Evolutionary conservation across 2,888 invertebrate species (phyloP).

Genomic region (Oscheius sp.): DNA sequence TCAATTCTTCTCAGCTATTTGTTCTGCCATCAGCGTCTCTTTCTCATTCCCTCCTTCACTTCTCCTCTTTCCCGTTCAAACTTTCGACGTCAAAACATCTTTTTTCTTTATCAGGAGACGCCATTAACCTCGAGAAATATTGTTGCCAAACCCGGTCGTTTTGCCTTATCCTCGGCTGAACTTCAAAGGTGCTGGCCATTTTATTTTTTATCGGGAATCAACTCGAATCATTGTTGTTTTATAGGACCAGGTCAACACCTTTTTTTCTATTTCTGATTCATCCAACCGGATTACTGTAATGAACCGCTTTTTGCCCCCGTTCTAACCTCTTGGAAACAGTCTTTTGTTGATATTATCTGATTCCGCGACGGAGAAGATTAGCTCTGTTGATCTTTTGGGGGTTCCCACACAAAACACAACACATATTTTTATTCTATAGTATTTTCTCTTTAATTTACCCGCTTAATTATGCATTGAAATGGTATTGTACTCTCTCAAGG

Average conservation of each 20-base stretch:
- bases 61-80: background rate
- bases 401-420: background rate
- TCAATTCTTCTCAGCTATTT: conserved; percentile 32
- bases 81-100: conserved; percentile 3
- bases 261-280: no score
- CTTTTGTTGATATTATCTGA: background rate
- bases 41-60: background rate
- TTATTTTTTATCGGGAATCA: no score
- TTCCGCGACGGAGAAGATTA: conserved; percentile 12
- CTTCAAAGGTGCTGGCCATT: no score
- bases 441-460: background rate
- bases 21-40: conserved; percentile 13
- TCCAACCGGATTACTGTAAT: no score
- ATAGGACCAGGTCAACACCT: no score
- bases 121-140: background rate
- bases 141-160: conserved; percentile 14
- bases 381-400: conserved; percentile 4
- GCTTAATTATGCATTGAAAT: conserved; percentile 29
- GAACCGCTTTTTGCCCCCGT: background rate
- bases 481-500: conserved; percentile 17
- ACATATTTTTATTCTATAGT: background rate
- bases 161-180: background rate
- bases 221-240: no score
- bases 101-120: background rate
- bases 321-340: background rate